Evolutionary conservation across 1,140 invertebrate genomes (phyloP).

Genomic region (Andricus grossulariae): DNA sequence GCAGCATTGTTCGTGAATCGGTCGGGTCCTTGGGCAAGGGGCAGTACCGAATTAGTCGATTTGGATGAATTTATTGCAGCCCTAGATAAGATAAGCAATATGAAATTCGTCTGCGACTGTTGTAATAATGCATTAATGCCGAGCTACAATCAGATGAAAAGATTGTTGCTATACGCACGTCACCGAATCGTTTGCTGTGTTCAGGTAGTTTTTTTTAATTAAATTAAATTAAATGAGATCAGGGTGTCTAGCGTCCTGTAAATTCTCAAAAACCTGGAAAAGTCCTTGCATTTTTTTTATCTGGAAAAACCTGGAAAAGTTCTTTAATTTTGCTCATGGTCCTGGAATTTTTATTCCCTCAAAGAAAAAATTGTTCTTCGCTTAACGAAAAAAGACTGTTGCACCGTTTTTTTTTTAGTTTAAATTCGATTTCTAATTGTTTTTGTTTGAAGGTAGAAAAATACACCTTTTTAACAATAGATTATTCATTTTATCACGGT

Average conservation of each 20-base stretch:
- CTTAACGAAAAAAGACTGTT: no score
- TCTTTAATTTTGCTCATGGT: no score
- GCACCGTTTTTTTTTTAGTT: neutral
- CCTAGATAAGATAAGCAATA: slow-evolving; percentile 63
- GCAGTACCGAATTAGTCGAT: slow-evolving; percentile 39
- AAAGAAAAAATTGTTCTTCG: no score
- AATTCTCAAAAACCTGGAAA: no score
- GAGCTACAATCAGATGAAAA: slow-evolving; percentile 59
- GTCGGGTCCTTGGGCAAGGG: slow-evolving; percentile 61
- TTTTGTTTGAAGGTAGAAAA: no score
- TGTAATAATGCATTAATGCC: slow-evolving; percentile 65
- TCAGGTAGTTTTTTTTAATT: slow-evolving; percentile 45
- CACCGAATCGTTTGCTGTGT: slow-evolving; percentile 55
- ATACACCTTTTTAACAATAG: neutral
- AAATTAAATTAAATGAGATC: no score
- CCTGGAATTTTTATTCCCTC: no score
- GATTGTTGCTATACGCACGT: slow-evolving; percentile 61
- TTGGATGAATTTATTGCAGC: slow-evolving; percentile 53
- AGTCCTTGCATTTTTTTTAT: no score
- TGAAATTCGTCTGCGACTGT: slow-evolving; percentile 67
- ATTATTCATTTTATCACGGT: neutral
- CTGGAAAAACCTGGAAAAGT: no score
- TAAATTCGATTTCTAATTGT: slow-evolving; percentile 1
- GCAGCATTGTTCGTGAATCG: slow-evolving; percentile 60
- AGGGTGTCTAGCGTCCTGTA: no score